A percentile compares a stretch with the other conserved stretches of the same genome.
These are phyloP conservation scores for Petrolisthes cinctipes DNA, from an alignment of 2,888 invertebrate genomes.

Conservation along the genomic window DNA sequence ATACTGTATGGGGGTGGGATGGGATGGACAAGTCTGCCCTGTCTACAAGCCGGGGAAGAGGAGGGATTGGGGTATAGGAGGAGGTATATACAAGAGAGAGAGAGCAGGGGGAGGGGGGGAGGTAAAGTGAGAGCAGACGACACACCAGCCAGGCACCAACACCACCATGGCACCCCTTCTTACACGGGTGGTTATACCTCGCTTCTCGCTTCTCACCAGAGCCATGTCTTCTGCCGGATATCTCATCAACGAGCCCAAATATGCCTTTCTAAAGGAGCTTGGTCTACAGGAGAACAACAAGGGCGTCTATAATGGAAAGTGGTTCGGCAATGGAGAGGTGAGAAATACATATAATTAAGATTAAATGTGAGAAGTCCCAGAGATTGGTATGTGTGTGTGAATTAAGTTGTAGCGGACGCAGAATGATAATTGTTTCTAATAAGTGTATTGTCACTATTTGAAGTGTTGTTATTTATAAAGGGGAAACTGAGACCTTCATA, in stretches of 20 bases:
- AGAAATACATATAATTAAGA: background rate
- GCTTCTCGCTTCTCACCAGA: slow-evolving; percentile 39
- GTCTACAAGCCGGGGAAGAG: too few species aligned
- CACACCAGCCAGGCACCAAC: background rate
- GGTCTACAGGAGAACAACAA: slow-evolving; percentile 85
- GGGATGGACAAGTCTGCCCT: too few species aligned
- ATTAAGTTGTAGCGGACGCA: background rate
- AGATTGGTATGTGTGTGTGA: background rate
- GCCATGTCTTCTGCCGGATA: slow-evolving; percentile 62
- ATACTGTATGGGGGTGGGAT: too few species aligned
- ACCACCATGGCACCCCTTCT: slow-evolving; percentile 43
- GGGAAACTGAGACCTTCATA: too few species aligned
- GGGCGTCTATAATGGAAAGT: slow-evolving; percentile 92
- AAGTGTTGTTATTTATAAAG: too few species aligned
- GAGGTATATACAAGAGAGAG: background rate
- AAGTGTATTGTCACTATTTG: too few species aligned
- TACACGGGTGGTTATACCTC: slow-evolving; percentile 17
- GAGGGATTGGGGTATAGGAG: too few species aligned
- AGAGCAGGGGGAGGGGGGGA: background rate
- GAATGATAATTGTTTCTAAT: background rate
- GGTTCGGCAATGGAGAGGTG: slow-evolving; percentile 90
- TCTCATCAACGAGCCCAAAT: slow-evolving; percentile 83
- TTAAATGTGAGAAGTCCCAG: background rate
- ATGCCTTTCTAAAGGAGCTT: slow-evolving; percentile 91
- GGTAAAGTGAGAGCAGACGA: background rate